Conservation (phyloP, 2,797 vertebrate species). For the Tenualosa thibaudeaui region DNA sequence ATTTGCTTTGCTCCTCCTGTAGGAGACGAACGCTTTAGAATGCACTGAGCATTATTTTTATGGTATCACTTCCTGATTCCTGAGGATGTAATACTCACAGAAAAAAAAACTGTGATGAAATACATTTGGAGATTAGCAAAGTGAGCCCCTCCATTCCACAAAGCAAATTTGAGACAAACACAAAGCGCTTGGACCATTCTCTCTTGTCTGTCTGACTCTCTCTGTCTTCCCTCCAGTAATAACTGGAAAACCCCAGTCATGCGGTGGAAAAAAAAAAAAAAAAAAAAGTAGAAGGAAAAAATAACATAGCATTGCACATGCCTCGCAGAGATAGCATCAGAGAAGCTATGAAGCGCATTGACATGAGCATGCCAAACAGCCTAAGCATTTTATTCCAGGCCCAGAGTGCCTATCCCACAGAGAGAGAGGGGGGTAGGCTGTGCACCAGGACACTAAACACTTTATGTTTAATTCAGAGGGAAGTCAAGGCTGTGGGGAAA, state of each 20-base stretch:
- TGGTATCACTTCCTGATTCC: background rate
- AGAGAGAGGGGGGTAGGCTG: slow-evolving; percentile 29
- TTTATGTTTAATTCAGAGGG: slow-evolving; percentile 57
- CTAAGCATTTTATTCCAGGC: slow-evolving; percentile 34
- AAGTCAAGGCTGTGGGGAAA: slow-evolving; percentile 51
- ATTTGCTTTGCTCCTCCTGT: slow-evolving; percentile 30
- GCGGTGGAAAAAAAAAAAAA: background rate
- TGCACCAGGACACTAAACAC: slow-evolving; percentile 52
- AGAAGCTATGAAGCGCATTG: slow-evolving; percentile 31
- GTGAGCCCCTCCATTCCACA: background rate
- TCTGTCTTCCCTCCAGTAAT: background rate
- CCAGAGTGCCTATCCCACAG: slow-evolving; percentile 31
- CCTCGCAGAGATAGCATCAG: slow-evolving; percentile 33
- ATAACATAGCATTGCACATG: slow-evolving; percentile 7
- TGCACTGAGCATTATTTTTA: slow-evolving; percentile 36
- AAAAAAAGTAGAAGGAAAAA: slow-evolving; percentile 7
- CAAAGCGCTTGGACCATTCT: background rate
- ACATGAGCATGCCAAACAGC: slow-evolving; percentile 41
- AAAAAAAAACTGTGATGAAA: slow-evolving; percentile 22
- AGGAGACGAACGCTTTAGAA: slow-evolving; percentile 27
- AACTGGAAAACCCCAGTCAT: slow-evolving; percentile 26
- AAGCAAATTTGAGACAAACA: slow-evolving; percentile 28
- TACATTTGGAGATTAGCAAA: background rate
- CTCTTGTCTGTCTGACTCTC: background rate
- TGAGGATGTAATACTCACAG: slow-evolving; percentile 11